These are phyloP conservation scores for Drosophila mimica DNA, from an alignment of 2,888 invertebrate genomes.

Conservation along the genomic window DNA sequence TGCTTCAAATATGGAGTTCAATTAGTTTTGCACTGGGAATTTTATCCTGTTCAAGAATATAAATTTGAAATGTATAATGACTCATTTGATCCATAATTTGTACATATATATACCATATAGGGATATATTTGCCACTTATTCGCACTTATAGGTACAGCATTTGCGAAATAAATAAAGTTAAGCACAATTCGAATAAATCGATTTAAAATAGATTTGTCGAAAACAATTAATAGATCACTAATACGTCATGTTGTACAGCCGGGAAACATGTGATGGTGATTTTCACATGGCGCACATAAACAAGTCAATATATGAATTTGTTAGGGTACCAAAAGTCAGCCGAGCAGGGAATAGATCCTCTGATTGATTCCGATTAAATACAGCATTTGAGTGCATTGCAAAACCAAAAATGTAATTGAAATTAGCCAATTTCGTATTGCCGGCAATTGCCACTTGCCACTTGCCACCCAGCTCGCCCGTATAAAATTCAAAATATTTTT, in stretches of 20 bases:
- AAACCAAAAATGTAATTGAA: conserved; percentile 38
- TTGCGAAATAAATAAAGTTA: conserved; percentile 14
- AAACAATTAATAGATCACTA: conserved; percentile 50
- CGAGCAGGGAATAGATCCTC: conserved; percentile 35
- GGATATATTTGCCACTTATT: not conserved
- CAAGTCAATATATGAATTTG: conserved; percentile 8
- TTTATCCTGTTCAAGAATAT: not conserved
- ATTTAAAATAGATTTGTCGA: conserved; percentile 70
- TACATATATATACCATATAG: not conserved
- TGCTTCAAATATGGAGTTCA: not conserved
- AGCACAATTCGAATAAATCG: conserved; percentile 52
- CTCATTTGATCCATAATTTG: not conserved
- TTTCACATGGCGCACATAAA: conserved; percentile 21
- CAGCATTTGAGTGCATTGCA: conserved; percentile 21
- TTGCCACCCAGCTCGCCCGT: conserved; percentile 11
- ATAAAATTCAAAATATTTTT: conserved; percentile 29
- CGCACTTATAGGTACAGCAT: conserved; percentile 10
- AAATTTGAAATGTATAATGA: not conserved
- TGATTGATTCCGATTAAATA: conserved; percentile 53
- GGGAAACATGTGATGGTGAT: conserved; percentile 57
- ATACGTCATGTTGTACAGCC: conserved; percentile 62
- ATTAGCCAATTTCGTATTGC: conserved; percentile 38
- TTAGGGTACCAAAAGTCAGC: conserved; percentile 46
- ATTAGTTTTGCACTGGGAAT: not conserved
- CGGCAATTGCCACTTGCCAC: conserved; percentile 20